These are phyloP conservation scores for Zonotrichia leucophrys DNA, from an alignment of 2,113 vertebrate species.

Conservation along the genomic window DNA sequence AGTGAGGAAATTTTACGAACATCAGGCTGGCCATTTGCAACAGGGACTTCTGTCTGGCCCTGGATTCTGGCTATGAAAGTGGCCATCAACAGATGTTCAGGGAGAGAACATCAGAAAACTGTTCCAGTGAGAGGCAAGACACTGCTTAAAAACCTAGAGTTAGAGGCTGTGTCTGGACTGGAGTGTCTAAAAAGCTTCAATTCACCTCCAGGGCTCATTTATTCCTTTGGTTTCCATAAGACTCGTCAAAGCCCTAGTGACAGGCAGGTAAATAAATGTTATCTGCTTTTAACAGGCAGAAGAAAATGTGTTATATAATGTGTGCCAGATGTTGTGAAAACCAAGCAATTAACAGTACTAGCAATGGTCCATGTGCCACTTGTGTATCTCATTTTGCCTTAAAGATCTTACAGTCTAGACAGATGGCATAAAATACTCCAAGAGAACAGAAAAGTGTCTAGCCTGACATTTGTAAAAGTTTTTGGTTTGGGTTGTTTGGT, in stretches of 20 bases:
- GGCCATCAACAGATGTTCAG: conserved; percentile 11
- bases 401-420: conserved; percentile 18
- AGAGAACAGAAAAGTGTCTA: background rate
- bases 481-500: background rate
- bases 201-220: background rate
- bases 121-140: background rate
- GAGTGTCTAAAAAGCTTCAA: background rate
- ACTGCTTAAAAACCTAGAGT: background rate
- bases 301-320: background rate
- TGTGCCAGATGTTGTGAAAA: conserved; percentile 30
- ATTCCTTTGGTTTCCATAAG: background rate
- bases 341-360: conserved; percentile 11
- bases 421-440: conserved; percentile 12
- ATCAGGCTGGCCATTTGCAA: background rate
- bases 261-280: conserved; percentile 42
- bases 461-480: background rate
- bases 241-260: background rate
- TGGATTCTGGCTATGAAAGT: background rate
- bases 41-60: background rate
- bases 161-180: background rate
- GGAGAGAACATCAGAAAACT: background rate
- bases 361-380: background rate
- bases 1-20: background rate
- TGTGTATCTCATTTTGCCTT: background rate
- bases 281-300: background rate